Conservation (phyloP, 2,113 vertebrate genomes). For the Salvelinus sp. region DNA sequence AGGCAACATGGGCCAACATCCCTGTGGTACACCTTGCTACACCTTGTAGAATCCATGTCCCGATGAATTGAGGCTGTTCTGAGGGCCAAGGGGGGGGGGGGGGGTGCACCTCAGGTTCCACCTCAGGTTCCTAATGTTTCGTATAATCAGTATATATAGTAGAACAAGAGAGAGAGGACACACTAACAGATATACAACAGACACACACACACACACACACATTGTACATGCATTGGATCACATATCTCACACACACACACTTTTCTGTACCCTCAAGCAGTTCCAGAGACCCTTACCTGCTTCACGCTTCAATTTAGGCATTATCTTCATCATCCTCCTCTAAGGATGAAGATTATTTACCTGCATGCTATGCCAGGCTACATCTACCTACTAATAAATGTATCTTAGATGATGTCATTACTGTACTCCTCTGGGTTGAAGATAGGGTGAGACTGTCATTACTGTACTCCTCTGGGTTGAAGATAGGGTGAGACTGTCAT, state of each 20-base stretch:
- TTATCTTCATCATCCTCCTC: constrained; percentile 23
- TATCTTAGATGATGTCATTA: constrained; percentile 13
- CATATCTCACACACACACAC: background rate
- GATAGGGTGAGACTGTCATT: background rate
- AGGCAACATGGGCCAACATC: background rate
- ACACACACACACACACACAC: background rate
- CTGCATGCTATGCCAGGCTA: constrained; percentile 48
- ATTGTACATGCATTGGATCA: background rate
- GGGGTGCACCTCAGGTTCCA: too few species aligned
- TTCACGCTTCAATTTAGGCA: constrained; percentile 27
- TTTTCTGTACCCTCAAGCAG: background rate
- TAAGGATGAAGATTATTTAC: constrained; percentile 28
- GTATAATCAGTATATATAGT: background rate
- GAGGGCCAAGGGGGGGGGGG: too few species aligned
- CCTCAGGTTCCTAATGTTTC: too few species aligned
- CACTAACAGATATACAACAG: background rate
- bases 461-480: background rate
- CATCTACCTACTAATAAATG: constrained; percentile 31
- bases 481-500: background rate
- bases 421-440: background rate
- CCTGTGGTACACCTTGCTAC: too few species aligned
- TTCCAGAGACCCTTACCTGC: constrained; percentile 3
- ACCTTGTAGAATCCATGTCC: background rate
- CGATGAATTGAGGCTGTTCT: too few species aligned
- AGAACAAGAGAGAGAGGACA: background rate